Conservation (phyloP, 2,888 invertebrate genomes). For the Catocala fraxini region DNA sequence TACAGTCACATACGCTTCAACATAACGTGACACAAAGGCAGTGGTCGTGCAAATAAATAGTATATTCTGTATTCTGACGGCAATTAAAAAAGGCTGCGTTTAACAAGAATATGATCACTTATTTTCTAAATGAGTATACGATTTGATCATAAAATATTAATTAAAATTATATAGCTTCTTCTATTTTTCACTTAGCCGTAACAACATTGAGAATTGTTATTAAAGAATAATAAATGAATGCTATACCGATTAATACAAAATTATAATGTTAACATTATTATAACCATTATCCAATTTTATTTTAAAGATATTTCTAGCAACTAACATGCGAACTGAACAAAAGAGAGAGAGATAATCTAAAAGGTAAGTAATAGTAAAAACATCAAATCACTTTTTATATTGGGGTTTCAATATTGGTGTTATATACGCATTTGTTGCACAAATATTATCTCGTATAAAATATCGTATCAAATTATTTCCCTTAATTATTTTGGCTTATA, state of each 20-base stretch:
- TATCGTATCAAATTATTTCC: constrained; percentile 13
- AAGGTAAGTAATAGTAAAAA: not conserved
- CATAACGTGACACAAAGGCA: constrained; percentile 27
- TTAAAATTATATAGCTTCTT: constrained; percentile 50
- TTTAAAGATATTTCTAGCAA: constrained; percentile 7
- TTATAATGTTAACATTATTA: constrained; percentile 52
- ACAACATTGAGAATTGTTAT: constrained; percentile 49
- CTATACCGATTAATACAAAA: constrained; percentile 53
- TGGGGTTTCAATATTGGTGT: not conserved
- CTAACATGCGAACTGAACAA: constrained; percentile 15
- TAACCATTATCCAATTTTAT: constrained; percentile 48
- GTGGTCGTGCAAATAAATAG: constrained; percentile 44
- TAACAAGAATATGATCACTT: constrained; percentile 52
- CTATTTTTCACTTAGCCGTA: constrained; percentile 36
- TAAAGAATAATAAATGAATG: constrained; percentile 43
- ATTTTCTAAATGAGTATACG: constrained; percentile 78
- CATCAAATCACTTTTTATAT: not conserved
- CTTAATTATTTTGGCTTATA: too few relatives aligned
- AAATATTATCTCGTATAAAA: constrained; percentile 11
- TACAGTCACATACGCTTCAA: constrained; percentile 3
- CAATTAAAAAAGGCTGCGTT: constrained; percentile 16
- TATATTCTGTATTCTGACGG: constrained; percentile 27
- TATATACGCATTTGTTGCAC: not conserved
- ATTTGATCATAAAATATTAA: constrained; percentile 75
- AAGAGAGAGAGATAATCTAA: constrained; percentile 34